These are phyloP conservation scores for Sebastes elongatus DNA, from an alignment of 2,797 vertebrate genomes.

Conservation along the genomic window DNA sequence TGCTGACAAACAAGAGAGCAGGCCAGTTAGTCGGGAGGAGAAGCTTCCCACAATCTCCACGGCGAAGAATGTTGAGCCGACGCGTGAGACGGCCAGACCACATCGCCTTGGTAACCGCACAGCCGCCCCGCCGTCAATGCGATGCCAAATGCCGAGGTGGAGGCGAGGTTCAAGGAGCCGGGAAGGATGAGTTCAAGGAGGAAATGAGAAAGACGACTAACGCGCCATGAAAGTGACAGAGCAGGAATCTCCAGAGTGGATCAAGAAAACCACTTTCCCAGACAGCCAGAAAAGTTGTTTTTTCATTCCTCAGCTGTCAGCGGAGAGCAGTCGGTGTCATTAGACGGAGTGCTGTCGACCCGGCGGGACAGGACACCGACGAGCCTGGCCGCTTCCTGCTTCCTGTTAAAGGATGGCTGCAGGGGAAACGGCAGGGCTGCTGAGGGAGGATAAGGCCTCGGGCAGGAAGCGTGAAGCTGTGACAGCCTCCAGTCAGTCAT, in stretches of 20 bases:
- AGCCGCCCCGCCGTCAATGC: neutral
- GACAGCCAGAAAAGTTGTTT: slow-evolving; percentile 30
- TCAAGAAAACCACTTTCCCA: slow-evolving; percentile 6
- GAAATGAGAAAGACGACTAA: slow-evolving; percentile 10
- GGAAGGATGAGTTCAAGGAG: slow-evolving; percentile 16
- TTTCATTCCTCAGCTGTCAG: slow-evolving; percentile 59
- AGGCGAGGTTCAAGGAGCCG: slow-evolving; percentile 11
- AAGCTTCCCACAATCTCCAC: slow-evolving; percentile 42
- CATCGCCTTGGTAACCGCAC: slow-evolving; percentile 58
- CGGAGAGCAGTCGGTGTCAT: slow-evolving; percentile 65
- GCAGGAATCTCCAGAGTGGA: slow-evolving; percentile 1
- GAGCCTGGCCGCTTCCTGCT: slow-evolving; percentile 73
- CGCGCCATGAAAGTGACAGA: slow-evolving; percentile 20
- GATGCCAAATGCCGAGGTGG: slow-evolving; percentile 34
- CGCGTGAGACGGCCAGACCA: slow-evolving; percentile 43
- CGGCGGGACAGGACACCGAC: slow-evolving; percentile 62
- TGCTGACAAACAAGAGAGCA: slow-evolving; percentile 37
- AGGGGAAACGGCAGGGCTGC: slow-evolving; percentile 72
- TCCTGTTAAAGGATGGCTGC: slow-evolving; percentile 74
- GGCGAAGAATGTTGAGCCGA: slow-evolving; percentile 59
- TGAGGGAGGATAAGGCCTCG: slow-evolving; percentile 69
- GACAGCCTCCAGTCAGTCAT: slow-evolving; percentile 64
- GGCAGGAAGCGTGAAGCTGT: slow-evolving; percentile 73
- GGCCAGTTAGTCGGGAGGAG: slow-evolving; percentile 48
- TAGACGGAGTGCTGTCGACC: slow-evolving; percentile 52